Conservation (phyloP, 2,797 vertebrate genomes). For the Helostoma temminkii region DNA sequence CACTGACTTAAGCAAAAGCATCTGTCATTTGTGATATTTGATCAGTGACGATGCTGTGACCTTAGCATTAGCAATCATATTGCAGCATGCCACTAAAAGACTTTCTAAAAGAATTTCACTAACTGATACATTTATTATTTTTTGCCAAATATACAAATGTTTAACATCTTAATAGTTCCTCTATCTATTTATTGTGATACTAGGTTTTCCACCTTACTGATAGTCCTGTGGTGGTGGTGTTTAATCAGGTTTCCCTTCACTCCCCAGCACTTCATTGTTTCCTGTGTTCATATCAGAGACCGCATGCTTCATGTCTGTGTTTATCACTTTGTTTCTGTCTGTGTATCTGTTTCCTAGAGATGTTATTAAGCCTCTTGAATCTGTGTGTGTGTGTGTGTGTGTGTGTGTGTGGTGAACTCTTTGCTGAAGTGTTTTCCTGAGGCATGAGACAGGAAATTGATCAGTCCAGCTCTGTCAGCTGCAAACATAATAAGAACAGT, state of each 20-base stretch:
- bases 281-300: constrained; percentile 33
- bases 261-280: constrained; percentile 12
- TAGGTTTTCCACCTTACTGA: neutral
- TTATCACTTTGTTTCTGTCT: constrained; percentile 25
- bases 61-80: neutral
- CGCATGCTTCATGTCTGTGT: constrained; percentile 2
- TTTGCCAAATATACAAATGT: too few species aligned
- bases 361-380: constrained; percentile 29
- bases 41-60: neutral
- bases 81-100: too few species aligned
- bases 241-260: constrained; percentile 1
- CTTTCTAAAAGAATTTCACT: too few species aligned
- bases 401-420: neutral
- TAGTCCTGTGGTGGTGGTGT: neutral
- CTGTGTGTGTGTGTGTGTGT: constrained; percentile 11
- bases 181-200: neutral
- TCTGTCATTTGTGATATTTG: neutral
- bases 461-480: constrained; percentile 24
- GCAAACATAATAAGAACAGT: neutral
- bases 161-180: neutral
- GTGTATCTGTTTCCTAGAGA: constrained; percentile 43
- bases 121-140: too few species aligned
- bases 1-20: neutral
- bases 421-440: constrained; percentile 16
- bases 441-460: constrained; percentile 49